These are phyloP conservation scores for Corythornis madagascariensis DNA, from an alignment of 2,113 vertebrate genomes.

Conservation along the genomic window DNA sequence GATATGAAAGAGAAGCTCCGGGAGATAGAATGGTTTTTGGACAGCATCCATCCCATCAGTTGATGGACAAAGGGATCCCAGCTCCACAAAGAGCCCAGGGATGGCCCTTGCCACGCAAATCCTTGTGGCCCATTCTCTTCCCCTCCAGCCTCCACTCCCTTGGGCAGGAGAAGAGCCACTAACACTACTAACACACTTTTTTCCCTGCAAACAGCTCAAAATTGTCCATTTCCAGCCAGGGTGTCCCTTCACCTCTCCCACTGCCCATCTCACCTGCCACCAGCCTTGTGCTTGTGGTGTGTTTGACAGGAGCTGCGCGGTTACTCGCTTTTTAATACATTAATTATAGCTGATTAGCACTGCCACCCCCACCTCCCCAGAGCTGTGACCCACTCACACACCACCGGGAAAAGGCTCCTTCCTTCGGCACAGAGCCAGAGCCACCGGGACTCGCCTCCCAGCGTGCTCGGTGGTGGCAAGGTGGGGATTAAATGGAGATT, in stretches of 20 bases:
- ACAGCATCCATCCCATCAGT: fast-evolving
- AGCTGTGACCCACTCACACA: neutral
- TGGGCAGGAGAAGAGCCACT: neutral
- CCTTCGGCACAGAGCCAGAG: neutral
- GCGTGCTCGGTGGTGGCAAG: neutral
- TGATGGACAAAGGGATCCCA: neutral
- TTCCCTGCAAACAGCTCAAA: neutral
- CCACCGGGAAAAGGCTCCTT: neutral
- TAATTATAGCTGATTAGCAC: conserved; percentile 29
- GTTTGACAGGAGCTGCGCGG: conserved; percentile 1
- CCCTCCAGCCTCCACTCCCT: neutral
- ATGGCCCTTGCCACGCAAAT: neutral
- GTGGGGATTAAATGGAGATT: neutral
- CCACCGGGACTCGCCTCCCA: neutral
- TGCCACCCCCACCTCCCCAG: conserved; percentile 22
- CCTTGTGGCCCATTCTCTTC: neutral
- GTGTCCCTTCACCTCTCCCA: neutral
- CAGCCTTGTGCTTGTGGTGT: neutral
- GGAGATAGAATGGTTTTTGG: neutral
- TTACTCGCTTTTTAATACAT: conserved; percentile 40
- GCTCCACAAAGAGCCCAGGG: neutral
- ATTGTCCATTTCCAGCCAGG: neutral
- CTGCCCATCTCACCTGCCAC: neutral
- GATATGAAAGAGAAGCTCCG: neutral
- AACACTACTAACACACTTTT: neutral